Evolutionary conservation across 2,888 invertebrate species (phyloP).

Genomic region (Mythimna loreyi): DNA sequence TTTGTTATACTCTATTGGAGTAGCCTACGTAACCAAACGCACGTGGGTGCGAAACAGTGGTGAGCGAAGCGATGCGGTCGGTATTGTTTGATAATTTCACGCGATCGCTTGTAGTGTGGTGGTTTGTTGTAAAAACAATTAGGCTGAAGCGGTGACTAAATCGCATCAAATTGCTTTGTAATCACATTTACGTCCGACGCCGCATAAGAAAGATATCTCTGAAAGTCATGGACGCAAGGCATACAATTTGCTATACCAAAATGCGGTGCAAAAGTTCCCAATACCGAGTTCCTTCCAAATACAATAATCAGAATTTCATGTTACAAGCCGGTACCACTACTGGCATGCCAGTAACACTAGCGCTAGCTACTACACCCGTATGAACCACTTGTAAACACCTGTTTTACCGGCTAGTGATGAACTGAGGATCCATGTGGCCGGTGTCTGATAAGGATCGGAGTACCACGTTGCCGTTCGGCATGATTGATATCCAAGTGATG

Average conservation of each 20-base stretch:
- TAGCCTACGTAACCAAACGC: no score
- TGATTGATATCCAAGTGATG: conserved; percentile 97
- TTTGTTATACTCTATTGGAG: no score
- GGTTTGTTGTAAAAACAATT: no score
- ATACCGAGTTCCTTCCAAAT: background rate
- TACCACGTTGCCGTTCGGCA: conserved; percentile 96
- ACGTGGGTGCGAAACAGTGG: no score
- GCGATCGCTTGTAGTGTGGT: no score
- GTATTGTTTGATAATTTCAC: no score
- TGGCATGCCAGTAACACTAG: conserved; percentile 23
- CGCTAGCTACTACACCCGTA: conserved; percentile 50
- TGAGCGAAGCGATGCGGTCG: no score
- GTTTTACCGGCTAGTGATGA: conserved; percentile 91
- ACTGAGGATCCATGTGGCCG: conserved; percentile 96
- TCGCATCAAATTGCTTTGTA: no score
- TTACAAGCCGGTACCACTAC: background rate
- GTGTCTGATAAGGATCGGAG: conserved; percentile 96
- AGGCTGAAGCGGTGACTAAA: no score
- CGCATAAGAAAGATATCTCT: background rate
- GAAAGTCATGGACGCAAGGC: conserved; percentile 4
- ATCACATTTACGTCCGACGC: no score
- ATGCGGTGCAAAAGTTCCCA: conserved; percentile 5
- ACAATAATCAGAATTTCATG: conserved; percentile 10
- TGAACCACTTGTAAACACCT: conserved; percentile 59
- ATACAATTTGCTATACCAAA: conserved; percentile 14